These are phyloP conservation scores for Corythucha ciliata DNA, from an alignment of 2,888 invertebrate species.

Conservation along the genomic window DNA sequence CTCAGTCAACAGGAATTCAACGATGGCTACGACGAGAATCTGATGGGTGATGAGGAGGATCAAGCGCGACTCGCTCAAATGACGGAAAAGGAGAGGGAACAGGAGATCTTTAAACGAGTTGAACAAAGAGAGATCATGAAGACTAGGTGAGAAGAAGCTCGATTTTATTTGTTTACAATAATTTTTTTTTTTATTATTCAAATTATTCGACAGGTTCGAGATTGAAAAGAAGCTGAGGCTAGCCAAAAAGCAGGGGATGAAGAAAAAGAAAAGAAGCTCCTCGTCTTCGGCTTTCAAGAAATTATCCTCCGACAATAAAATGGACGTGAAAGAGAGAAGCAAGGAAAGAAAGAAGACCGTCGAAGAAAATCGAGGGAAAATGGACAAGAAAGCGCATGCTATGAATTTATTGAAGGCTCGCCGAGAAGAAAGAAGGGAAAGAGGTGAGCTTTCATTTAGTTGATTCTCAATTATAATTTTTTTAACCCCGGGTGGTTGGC, in stretches of 20 bases:
- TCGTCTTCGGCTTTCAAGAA: conserved; percentile 7
- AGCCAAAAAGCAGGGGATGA: conserved; percentile 66
- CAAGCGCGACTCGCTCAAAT: conserved; percentile 77
- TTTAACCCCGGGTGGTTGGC: too few species aligned
- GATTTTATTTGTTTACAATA: too few species aligned
- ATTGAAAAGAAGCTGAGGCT: conserved; percentile 86
- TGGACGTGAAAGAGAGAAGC: conserved; percentile 67
- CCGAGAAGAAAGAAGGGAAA: conserved; percentile 77
- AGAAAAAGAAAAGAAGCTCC: conserved; percentile 45
- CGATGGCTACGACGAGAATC: conserved; percentile 92
- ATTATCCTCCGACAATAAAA: conserved; percentile 41
- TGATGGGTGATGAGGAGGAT: conserved; percentile 96
- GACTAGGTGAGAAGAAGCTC: conserved; percentile 52
- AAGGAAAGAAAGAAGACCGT: conserved; percentile 84
- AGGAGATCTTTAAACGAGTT: conserved; percentile 92
- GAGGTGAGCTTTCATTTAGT: conserved; percentile 45
- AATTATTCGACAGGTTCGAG: conserved; percentile 59
- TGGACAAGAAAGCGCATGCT: conserved; percentile 80
- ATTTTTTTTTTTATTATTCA: neutral
- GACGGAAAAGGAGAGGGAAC: conserved; percentile 95
- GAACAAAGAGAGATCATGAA: conserved; percentile 90
- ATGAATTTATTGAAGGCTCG: conserved; percentile 86
- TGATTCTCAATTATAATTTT: too few species aligned
- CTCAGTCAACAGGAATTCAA: conserved; percentile 79
- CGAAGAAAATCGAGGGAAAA: conserved; percentile 68